Evolutionary conservation across 2,113 vertebrate genomes (phyloP).

Genomic region (Chamaetylas fuelleborni): DNA sequence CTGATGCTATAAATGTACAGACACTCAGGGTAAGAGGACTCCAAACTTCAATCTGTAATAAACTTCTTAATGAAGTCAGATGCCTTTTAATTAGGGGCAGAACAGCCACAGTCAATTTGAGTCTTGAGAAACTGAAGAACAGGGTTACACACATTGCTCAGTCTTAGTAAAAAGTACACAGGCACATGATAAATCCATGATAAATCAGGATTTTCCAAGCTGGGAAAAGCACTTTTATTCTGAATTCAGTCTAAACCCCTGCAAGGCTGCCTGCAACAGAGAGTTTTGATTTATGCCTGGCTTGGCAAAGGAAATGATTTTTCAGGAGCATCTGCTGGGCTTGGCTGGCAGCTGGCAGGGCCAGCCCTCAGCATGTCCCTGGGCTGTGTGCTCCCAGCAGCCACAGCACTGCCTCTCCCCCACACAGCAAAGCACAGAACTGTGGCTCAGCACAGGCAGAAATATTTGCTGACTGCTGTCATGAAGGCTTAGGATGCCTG

Average conservation of each 20-base stretch:
- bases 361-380: not conserved
- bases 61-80: not conserved
- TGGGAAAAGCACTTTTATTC: not conserved
- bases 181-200: not conserved
- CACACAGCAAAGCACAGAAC: not conserved
- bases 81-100: not conserved
- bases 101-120: not conserved
- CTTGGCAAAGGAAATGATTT: not conserved
- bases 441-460: not conserved
- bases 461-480: slow-evolving; percentile 10
- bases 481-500: not conserved
- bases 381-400: not conserved
- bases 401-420: not conserved
- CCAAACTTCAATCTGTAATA: not conserved
- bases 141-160: not conserved
- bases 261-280: not conserved
- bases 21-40: not conserved
- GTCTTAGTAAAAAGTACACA: not conserved
- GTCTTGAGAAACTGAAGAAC: not conserved
- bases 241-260: not conserved
- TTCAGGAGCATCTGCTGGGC: not conserved
- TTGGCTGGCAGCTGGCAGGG: not conserved
- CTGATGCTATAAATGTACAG: not conserved
- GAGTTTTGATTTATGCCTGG: not conserved
- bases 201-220: not conserved